These are phyloP conservation scores for Pseudococcus jackbeardsleyi DNA, from an alignment of 2,888 invertebrate species.

Conservation along the genomic window DNA sequence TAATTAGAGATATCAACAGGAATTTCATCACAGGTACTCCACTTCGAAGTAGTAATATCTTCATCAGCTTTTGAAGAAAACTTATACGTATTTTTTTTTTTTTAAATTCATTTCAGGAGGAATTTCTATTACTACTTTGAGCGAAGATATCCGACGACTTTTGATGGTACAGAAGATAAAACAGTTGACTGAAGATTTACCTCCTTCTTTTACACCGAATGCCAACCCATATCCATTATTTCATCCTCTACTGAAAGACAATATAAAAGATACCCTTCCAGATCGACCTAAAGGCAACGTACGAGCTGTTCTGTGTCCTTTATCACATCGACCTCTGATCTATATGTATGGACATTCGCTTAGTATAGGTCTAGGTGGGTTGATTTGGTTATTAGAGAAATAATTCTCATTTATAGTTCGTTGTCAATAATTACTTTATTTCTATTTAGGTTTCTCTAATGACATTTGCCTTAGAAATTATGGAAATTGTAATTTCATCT, in stretches of 20 bases:
- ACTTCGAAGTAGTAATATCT: background rate
- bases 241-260: slow-evolving; percentile 36
- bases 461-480: slow-evolving; percentile 72
- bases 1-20: slow-evolving; percentile 15
- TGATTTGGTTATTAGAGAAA: background rate
- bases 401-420: background rate
- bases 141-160: slow-evolving; percentile 16
- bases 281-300: slow-evolving; percentile 13
- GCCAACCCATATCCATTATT: slow-evolving; percentile 45
- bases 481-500: slow-evolving; percentile 80
- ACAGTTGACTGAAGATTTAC: slow-evolving; percentile 11
- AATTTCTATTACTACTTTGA: background rate
- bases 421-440: background rate
- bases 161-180: slow-evolving; percentile 1
- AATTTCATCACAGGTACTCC: slow-evolving; percentile 30
- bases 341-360: slow-evolving; percentile 52
- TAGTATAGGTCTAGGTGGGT: slow-evolving; percentile 58
- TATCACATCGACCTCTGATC: slow-evolving; percentile 47
- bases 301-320: slow-evolving; percentile 56
- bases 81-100: background rate
- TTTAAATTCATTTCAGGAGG: background rate
- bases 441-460: slow-evolving; percentile 35
- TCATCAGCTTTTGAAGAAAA: background rate
- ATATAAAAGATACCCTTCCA: background rate
- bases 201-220: slow-evolving; percentile 52